Evolutionary conservation across 2,113 vertebrate genomes (phyloP).

Genomic region (Nannobrachium achirus): DNA sequence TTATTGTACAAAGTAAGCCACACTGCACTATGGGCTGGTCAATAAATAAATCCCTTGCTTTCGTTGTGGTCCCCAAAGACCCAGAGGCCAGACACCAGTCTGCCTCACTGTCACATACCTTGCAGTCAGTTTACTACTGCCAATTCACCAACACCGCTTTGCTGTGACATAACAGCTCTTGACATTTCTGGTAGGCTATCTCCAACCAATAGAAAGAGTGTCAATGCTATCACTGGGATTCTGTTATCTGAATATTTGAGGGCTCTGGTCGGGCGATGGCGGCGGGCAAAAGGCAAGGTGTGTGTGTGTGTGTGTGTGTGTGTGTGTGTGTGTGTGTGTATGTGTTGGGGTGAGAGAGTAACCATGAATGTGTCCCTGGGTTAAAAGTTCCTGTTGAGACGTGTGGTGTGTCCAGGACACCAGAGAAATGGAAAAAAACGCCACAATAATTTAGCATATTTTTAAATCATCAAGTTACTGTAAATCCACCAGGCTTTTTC

Average conservation of each 20-base stretch:
- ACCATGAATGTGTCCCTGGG: constrained; percentile 9
- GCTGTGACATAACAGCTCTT: constrained; percentile 47
- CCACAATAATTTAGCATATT: not conserved
- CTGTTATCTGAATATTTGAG: constrained; percentile 46
- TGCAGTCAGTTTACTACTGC: not conserved
- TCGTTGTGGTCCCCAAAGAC: not conserved
- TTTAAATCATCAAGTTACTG: not conserved
- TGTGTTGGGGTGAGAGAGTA: not conserved
- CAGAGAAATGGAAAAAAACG: constrained; percentile 22
- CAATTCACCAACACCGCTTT: constrained; percentile 47
- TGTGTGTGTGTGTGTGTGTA: constrained; percentile 9
- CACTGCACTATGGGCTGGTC: not conserved
- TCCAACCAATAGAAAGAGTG: constrained; percentile 48
- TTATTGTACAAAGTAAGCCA: constrained; percentile 7
- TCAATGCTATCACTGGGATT: constrained; percentile 54
- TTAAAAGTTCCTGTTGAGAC: constrained; percentile 53
- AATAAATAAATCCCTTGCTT: not conserved
- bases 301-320: constrained; percentile 15
- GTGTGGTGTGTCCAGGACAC: constrained; percentile 11
- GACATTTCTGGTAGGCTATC: constrained; percentile 57
- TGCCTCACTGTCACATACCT: constrained; percentile 2
- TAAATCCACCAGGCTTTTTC: not conserved
- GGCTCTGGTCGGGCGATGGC: constrained; percentile 35
- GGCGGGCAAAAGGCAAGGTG: constrained; percentile 37
- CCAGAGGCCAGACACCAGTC: not conserved